Conservation (phyloP, 2,113 vertebrate species). For the Puffinus mauretanicus region DNA sequence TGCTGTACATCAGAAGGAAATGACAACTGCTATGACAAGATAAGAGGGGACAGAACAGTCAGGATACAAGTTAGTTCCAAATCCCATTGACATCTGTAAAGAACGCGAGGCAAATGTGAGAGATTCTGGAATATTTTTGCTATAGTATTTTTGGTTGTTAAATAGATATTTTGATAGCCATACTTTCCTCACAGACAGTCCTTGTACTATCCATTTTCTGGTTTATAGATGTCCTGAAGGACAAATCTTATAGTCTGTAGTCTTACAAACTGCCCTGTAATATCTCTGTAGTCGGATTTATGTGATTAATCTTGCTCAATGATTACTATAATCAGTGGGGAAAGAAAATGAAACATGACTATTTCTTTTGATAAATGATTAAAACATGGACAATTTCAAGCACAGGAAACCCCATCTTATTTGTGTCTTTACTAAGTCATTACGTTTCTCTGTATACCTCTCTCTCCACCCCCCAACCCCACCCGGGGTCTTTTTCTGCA, state of each 20-base stretch:
- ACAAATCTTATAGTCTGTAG: background rate
- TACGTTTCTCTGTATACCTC: background rate
- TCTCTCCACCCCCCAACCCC: accelerated
- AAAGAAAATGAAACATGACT: background rate
- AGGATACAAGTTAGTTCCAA: background rate
- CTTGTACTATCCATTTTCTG: background rate
- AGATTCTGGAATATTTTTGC: background rate
- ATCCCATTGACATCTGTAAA: background rate
- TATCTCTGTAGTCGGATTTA: background rate
- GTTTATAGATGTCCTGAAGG: background rate
- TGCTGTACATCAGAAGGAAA: background rate
- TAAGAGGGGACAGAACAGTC: background rate
- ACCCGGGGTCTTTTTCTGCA: accelerated
- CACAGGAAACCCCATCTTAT: background rate
- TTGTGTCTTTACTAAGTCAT: background rate
- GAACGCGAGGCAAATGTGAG: background rate
- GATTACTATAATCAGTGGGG: background rate
- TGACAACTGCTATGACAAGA: background rate
- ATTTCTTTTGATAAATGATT: background rate
- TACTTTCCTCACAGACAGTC: background rate
- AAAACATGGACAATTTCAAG: background rate
- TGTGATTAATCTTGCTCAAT: background rate
- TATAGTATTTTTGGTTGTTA: background rate
- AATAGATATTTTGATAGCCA: background rate
- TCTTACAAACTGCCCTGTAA: background rate